Evolutionary conservation across 2,797 vertebrate genomes (phyloP).

Genomic region (Acipenser ruthenus): DNA sequence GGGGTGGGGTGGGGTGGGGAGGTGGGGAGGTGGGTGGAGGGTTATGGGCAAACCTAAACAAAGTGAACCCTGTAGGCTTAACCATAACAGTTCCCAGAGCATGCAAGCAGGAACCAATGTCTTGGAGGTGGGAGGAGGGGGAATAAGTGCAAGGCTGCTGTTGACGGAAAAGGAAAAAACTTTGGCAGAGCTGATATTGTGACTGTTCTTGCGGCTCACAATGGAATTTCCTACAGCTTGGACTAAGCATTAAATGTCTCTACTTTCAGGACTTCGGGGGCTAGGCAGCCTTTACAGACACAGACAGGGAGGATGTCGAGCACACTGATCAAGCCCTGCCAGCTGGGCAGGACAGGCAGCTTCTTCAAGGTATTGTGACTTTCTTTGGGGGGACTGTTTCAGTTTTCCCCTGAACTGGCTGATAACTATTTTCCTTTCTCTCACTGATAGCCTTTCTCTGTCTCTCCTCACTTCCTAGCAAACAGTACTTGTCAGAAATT

Average conservation of each 20-base stretch:
- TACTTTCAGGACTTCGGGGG: slow-evolving; percentile 60
- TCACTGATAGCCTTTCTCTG: not conserved
- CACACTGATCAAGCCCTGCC: slow-evolving; percentile 42
- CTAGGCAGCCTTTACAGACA: slow-evolving; percentile 30
- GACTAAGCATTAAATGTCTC: slow-evolving; percentile 63
- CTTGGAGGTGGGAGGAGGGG: too few species aligned
- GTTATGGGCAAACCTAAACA: too few species aligned
- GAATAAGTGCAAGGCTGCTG: slow-evolving; percentile 1
- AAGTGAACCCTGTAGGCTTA: too few species aligned
- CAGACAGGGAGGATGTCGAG: slow-evolving; percentile 51
- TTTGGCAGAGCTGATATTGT: slow-evolving; percentile 57
- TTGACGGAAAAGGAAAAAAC: slow-evolving; percentile 30
- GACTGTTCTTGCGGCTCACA: slow-evolving; percentile 61
- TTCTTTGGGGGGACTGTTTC: slow-evolving; percentile 4
- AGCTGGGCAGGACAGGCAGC: slow-evolving; percentile 69
- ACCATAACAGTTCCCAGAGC: too few species aligned
- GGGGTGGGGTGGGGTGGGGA: too few species aligned
- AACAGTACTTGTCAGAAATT: not conserved
- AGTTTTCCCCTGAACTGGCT: slow-evolving; percentile 9
- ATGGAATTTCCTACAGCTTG: slow-evolving; percentile 72
- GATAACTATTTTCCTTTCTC: not conserved
- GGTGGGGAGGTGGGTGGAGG: too few species aligned
- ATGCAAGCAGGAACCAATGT: too few species aligned
- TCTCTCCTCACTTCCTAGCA: not conserved
- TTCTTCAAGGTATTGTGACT: slow-evolving; percentile 82